phyloP scores from a whole-genome alignment of 2,888 invertebrate genomes.

The Drosophila macrothrix region DNA sequence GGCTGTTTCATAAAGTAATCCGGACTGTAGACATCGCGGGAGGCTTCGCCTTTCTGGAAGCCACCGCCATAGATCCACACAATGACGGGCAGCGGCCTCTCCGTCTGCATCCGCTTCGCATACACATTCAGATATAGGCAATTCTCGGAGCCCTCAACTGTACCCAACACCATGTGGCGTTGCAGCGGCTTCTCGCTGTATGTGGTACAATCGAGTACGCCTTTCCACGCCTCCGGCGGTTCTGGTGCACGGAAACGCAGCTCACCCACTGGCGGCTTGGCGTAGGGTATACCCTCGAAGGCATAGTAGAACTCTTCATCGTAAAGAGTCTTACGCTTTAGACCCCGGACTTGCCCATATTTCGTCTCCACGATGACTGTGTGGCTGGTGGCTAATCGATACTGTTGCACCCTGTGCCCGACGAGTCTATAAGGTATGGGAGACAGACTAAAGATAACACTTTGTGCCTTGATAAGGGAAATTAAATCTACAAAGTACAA shows the following conservation, averaged over 20 bases:
- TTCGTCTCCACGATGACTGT: conserved; percentile 70
- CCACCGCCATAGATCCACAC: conserved; percentile 86
- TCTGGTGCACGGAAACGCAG: conserved; percentile 84
- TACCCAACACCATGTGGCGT: conserved; percentile 74
- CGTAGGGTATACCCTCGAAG: conserved; percentile 84
- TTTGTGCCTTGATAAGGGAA: conserved; percentile 8
- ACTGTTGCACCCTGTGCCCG: conserved; percentile 74
- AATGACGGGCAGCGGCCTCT: conserved; percentile 83
- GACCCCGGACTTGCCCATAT: conserved; percentile 78
- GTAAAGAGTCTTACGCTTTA: conserved; percentile 74
- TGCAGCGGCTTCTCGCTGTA: conserved; percentile 81
- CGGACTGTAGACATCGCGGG: conserved; percentile 84
- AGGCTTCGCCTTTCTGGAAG: conserved; percentile 85
- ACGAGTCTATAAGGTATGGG: conserved; percentile 57
- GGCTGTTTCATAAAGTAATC: conserved; percentile 85
- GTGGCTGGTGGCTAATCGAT: conserved; percentile 71
- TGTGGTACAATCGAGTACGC: conserved; percentile 83
- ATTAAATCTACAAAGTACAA: neutral
- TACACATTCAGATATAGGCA: conserved; percentile 86
- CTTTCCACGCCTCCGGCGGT: conserved; percentile 84
- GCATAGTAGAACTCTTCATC: conserved; percentile 75
- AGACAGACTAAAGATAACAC: conserved; percentile 8
- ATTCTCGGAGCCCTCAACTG: conserved; percentile 85
- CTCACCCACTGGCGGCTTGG: conserved; percentile 82
- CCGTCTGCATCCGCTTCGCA: conserved; percentile 67